These are phyloP conservation scores for Pelochelys cantorii DNA, from an alignment of 2,797 vertebrate species.

Conservation along the genomic window DNA sequence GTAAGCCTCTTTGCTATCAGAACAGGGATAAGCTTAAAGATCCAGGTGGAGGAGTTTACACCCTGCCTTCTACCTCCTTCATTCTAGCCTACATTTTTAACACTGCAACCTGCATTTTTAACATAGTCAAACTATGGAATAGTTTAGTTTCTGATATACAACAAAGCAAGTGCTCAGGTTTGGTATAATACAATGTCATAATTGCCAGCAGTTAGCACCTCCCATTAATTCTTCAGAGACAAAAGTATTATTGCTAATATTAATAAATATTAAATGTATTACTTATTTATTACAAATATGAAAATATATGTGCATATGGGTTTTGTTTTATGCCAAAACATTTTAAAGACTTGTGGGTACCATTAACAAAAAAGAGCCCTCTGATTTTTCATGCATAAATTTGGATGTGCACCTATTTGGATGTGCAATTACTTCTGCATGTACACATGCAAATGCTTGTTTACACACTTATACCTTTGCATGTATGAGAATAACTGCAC, in stretches of 20 bases:
- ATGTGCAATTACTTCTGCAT: constrained; percentile 6
- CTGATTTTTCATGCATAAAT: background rate
- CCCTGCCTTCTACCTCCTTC: constrained; percentile 68
- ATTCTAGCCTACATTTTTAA: constrained; percentile 68
- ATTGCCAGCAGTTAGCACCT: constrained; percentile 28
- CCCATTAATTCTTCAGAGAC: background rate
- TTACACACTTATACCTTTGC: background rate
- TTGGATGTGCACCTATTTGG: constrained; percentile 1
- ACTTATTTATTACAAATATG: background rate
- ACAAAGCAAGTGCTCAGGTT: constrained; percentile 4
- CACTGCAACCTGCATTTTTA: constrained; percentile 71
- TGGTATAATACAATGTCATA: constrained; percentile 15
- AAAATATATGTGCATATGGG: constrained; percentile 41
- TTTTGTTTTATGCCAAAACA: constrained; percentile 7
- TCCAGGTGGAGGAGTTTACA: constrained; percentile 62
- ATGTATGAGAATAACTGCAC: background rate
- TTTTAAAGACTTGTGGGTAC: constrained; percentile 44
- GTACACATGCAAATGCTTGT: constrained; percentile 19
- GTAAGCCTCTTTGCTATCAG: constrained; percentile 70
- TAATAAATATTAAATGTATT: background rate
- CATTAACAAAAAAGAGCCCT: background rate
- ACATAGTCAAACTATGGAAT: constrained; percentile 44
- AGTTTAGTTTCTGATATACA: constrained; percentile 46
- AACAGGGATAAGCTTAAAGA: constrained; percentile 76
- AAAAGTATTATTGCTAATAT: constrained; percentile 12